Evolutionary conservation across 2,888 invertebrate genomes (phyloP).

Genomic region (Sphinx pinastri): DNA sequence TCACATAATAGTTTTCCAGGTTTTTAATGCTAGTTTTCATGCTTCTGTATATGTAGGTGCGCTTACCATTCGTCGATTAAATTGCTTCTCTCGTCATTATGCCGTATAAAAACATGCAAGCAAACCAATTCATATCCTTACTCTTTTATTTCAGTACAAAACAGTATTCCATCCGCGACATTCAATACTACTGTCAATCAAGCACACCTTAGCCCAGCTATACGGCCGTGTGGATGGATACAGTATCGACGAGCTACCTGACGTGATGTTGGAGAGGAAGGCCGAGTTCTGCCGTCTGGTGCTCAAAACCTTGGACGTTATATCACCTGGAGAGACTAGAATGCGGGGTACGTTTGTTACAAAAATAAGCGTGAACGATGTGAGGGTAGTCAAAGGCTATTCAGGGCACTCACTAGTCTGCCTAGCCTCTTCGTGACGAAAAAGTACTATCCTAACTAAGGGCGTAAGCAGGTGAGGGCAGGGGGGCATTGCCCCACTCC

Average conservation of each 20-base stretch:
- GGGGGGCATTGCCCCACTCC: too few species aligned
- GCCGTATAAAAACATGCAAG: too few species aligned
- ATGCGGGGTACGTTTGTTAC: slow-evolving; percentile 85
- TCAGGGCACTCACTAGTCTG: too few species aligned
- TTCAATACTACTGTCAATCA: slow-evolving; percentile 86
- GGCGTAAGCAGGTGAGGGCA: too few species aligned
- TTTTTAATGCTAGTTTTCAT: too few species aligned
- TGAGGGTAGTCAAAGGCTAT: too few species aligned
- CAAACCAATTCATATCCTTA: not conserved
- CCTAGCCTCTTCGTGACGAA: too few species aligned
- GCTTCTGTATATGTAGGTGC: too few species aligned
- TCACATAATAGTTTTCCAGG: too few species aligned
- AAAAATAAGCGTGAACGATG: not conserved
- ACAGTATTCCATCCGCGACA: slow-evolving; percentile 91
- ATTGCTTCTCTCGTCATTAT: too few species aligned
- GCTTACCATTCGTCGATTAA: too few species aligned
- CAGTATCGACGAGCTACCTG: slow-evolving; percentile 87
- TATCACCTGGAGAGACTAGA: slow-evolving; percentile 91
- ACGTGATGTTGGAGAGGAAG: slow-evolving; percentile 89
- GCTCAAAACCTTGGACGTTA: slow-evolving; percentile 86
- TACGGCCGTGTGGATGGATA: slow-evolving; percentile 91
- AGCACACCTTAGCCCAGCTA: slow-evolving; percentile 89
- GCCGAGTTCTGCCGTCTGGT: slow-evolving; percentile 88
- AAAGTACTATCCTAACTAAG: too few species aligned
- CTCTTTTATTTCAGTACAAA: slow-evolving; percentile 78